Evolutionary conservation across 2,113 vertebrate genomes (phyloP).

Genomic region (Lota lota): DNA sequence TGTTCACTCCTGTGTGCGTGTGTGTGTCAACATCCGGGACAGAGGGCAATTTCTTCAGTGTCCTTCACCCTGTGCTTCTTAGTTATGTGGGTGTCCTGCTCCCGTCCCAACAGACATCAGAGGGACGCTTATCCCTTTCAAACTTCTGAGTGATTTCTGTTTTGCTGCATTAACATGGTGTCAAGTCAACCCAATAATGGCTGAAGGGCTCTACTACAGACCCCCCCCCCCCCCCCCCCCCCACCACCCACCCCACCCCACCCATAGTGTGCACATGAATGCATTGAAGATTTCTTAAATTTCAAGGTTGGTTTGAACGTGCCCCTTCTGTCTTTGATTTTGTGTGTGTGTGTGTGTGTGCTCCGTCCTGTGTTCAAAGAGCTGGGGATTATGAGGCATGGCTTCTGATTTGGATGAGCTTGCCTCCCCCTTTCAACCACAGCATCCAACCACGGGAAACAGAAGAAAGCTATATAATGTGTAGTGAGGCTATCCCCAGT

Average conservation of each 20-base stretch:
- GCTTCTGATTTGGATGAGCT: slow-evolving; percentile 55
- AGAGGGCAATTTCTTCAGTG: neutral
- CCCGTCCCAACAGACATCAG: too few relatives aligned
- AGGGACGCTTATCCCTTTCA: too few relatives aligned
- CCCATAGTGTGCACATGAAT: slow-evolving; percentile 15
- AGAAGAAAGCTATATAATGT: slow-evolving; percentile 6
- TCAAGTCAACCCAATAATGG: slow-evolving; percentile 11
- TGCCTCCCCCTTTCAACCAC: slow-evolving; percentile 42
- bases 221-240: too few relatives aligned
- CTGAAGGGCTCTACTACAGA: neutral
- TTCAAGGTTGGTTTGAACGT: too few relatives aligned
- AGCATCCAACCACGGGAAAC: slow-evolving; percentile 39
- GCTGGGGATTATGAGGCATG: slow-evolving; percentile 53
- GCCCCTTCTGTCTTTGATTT: neutral
- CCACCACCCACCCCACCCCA: too few relatives aligned
- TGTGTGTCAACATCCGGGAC: slow-evolving; percentile 27
- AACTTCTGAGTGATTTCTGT: slow-evolving; percentile 24
- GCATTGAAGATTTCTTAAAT: slow-evolving; percentile 4
- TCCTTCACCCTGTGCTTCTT: neutral
- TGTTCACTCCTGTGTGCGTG: too few relatives aligned
- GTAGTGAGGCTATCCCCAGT: slow-evolving; percentile 4
- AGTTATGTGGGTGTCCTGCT: neutral
- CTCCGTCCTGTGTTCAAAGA: slow-evolving; percentile 47
- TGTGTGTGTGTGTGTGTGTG: slow-evolving; percentile 24
- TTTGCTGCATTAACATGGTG: neutral